These are phyloP conservation scores for Cercocebus atys DNA, from an alignment of 2,113 vertebrate genomes.

Conservation along the genomic window DNA sequence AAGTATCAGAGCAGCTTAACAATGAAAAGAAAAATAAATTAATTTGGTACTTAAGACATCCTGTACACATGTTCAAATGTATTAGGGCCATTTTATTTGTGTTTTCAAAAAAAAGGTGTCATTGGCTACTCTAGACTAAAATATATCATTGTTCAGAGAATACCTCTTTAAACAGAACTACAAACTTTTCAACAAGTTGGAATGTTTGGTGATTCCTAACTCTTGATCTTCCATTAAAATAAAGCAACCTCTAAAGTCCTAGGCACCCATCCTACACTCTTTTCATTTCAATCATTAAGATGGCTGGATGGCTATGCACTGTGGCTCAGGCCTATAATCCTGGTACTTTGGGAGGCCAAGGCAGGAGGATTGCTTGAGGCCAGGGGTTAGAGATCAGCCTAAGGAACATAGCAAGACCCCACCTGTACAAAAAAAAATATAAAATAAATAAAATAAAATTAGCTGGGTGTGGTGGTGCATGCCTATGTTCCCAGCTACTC, in stretches of 20 bases:
- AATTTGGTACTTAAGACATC: neutral
- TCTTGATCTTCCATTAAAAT: conserved; percentile 6
- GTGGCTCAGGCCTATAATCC: too few species aligned
- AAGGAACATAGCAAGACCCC: too few species aligned
- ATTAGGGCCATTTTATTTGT: neutral
- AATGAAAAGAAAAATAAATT: conserved; percentile 31
- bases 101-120: neutral
- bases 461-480: too few species aligned
- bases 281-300: conserved; percentile 43
- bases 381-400: too few species aligned
- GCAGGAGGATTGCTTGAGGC: too few species aligned
- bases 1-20: neutral
- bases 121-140: conserved; percentile 27
- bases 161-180: conserved; percentile 34
- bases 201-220: conserved; percentile 19
- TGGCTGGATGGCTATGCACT: neutral
- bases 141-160: neutral
- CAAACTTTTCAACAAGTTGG: conserved; percentile 43
- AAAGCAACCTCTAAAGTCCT: neutral
- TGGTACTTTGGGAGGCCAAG: too few species aligned
- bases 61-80: conserved; percentile 23
- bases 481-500: too few species aligned
- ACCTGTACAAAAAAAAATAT: too few species aligned
- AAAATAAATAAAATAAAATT: too few species aligned
- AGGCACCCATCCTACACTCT: neutral